These are phyloP conservation scores for Holothuria leucospilota DNA, from an alignment of 53 echinoderm and acorn worm species.

Conservation along the genomic window DNA sequence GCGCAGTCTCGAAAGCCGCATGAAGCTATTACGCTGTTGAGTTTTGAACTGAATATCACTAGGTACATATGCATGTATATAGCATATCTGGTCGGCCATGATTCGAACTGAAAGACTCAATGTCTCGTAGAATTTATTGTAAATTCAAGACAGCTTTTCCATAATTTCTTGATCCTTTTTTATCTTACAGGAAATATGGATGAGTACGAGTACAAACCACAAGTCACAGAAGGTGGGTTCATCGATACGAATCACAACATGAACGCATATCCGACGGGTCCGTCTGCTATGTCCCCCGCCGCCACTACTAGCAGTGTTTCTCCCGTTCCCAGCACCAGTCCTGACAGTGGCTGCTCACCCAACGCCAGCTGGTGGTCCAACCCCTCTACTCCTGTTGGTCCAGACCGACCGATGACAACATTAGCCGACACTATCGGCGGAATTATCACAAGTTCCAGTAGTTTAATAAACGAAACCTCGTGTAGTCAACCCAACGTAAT, in stretches of 20 bases:
- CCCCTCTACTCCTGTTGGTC: constrained; percentile 35
- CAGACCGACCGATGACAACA: constrained; percentile 61
- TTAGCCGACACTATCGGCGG: constrained; percentile 72
- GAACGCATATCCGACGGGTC: constrained; percentile 73
- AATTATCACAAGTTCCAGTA: constrained; percentile 93
- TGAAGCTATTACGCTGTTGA: too few species aligned
- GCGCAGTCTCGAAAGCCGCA: too few species aligned
- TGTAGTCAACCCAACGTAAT: constrained; percentile 66
- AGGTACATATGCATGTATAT: too few species aligned
- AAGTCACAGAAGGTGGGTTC: constrained; percentile 79
- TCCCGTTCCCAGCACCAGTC: constrained; percentile 78
- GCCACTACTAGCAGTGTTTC: constrained; percentile 78
- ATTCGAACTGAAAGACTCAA: too few species aligned
- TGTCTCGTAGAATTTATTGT: too few species aligned
- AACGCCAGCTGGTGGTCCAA: constrained; percentile 69
- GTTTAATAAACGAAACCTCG: constrained; percentile 82
- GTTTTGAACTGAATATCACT: too few species aligned
- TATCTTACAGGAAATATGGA: constrained; percentile 78
- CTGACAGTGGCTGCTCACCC: constrained; percentile 74
- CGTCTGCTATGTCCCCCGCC: constrained; percentile 62
- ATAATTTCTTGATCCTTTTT: background rate
- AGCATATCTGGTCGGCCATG: too few species aligned
- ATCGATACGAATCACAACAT: constrained; percentile 92
- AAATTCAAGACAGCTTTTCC: background rate
- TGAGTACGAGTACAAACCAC: constrained; percentile 92